A percentile compares a stretch with the other conserved stretches of the same genome.
phyloP scores from a whole-genome alignment of 2,113 vertebrate species.

The Strigops habroptila region DNA sequence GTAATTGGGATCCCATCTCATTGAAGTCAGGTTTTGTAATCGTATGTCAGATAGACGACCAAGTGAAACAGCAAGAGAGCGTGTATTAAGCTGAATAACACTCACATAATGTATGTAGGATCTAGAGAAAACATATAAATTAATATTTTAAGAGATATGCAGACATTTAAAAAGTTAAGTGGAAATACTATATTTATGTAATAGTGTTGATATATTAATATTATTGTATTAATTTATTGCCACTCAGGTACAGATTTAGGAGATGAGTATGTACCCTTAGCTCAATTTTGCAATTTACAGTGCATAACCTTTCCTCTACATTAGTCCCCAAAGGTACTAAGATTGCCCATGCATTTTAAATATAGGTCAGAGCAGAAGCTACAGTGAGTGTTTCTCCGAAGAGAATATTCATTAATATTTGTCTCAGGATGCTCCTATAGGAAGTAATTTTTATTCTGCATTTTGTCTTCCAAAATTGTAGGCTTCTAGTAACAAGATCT shows the following conservation, averaged over 20 bases:
- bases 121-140: neutral
- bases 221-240: neutral
- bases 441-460: neutral
- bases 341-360: neutral
- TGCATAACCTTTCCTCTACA: neutral
- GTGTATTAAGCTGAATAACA: neutral
- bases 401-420: neutral
- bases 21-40: neutral
- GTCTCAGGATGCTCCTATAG: neutral
- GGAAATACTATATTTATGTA: neutral
- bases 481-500: neutral
- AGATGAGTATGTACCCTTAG: neutral
- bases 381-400: neutral
- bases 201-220: neutral
- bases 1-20: neutral
- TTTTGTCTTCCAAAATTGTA: neutral
- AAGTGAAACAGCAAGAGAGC: neutral
- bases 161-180: neutral
- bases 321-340: neutral
- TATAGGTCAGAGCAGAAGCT: neutral
- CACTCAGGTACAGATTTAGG: neutral
- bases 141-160: neutral
- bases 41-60: neutral
- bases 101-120: neutral
- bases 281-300: neutral